Conservation (phyloP, 2,888 invertebrate genomes). For the Diplolepis rosae region DNA sequence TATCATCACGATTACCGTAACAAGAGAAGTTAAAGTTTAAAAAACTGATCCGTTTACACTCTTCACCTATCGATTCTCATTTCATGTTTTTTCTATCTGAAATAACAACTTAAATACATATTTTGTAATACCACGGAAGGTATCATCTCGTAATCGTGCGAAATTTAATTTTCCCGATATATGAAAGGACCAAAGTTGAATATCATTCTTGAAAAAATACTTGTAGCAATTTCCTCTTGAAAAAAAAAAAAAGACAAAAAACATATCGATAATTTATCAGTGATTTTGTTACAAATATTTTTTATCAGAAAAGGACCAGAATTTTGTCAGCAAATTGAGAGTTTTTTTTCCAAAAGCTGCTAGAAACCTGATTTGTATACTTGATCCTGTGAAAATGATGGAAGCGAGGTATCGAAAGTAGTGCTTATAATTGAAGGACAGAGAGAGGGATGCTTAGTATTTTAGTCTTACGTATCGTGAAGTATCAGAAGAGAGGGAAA, state of each 20-base stretch:
- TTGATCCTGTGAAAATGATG: slow-evolving; percentile 4
- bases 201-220: background rate
- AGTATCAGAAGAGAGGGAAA: background rate
- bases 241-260: background rate
- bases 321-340: background rate
- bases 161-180: background rate
- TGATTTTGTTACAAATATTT: background rate
- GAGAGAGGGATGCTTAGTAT: slow-evolving; percentile 7
- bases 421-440: background rate
- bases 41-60: slow-evolving; percentile 6
- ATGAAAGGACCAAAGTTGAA: background rate
- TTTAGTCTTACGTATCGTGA: slow-evolving; percentile 16
- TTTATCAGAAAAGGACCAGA: background rate
- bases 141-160: slow-evolving; percentile 14
- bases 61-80: slow-evolving; percentile 15
- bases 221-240: background rate
- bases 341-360: background rate
- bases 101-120: slow-evolving; percentile 8
- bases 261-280: background rate
- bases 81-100: slow-evolving; percentile 17
- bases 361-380: no score
- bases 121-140: background rate
- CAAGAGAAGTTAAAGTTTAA: slow-evolving; percentile 20
- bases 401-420: background rate
- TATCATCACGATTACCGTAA: slow-evolving; percentile 24